Base-by-base conservation (phyloP, 1,140 invertebrate genomes). In the Pseudachorutes palmiensis region DNA sequence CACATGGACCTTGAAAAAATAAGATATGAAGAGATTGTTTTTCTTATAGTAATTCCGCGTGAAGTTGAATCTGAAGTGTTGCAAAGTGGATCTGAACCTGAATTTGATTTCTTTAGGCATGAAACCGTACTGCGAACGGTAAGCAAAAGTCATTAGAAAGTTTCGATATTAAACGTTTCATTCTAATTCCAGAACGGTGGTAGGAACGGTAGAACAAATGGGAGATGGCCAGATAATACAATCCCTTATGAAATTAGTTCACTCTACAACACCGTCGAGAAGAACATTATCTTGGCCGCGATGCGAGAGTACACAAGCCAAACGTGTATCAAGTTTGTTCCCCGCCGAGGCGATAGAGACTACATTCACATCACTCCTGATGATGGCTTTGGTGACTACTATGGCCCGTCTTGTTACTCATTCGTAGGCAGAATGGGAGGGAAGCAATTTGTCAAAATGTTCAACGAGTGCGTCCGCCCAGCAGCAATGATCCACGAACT, bases 261-360 rank as follows among this genome's bases (percentile, higher is more conserved):
- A 16, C 14, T 16, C 26, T 67, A 67, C 22, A 55, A 36, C 1
- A 19, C 41, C 0, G 78, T 80, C 1, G 77, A 85, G 66, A 77
- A 81, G 1, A 62, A 76, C 5, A 76, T 82, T 41, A 87, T 88
- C 33, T 78, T 82, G 73, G 78, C 79, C 16, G 86, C 86, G 0
- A 87, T 88, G 66, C 80, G 81, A 0, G 82, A 87, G 69, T 88
- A 86, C 74, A 86, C 88, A 71, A 82, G 82, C 28, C 77, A 84
- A 48, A 90, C 88, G 0, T 91, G 88, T 74, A 80, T 91, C n/a
- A 83, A 83, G 41, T 90, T 88, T 74, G 83, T 86, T 2, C 81
- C 84, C 74, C 81, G 74, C 0, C 1, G 59, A 14, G 78, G 80
- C 0, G 83, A 89, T 69, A 74, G 60, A 0, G 87, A 90, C 75